Evolutionary conservation across 2,888 invertebrate species (phyloP), one percentile per base, ranked within the genome.

Genomic region (Uropetala carovei): DNA sequence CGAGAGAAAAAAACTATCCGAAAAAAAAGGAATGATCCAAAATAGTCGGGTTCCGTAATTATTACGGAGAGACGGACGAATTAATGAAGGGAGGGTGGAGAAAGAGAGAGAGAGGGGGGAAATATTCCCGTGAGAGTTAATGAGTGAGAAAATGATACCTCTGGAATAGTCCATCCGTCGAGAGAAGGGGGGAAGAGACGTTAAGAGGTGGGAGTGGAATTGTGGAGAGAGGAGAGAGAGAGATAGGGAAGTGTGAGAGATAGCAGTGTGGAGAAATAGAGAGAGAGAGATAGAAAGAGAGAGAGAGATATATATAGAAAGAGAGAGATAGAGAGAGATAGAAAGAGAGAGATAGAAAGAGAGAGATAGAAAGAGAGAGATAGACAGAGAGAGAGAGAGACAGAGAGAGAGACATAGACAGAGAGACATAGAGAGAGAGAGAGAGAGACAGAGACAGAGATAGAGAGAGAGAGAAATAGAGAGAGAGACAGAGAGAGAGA

Each of bases 111-210:
- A n/a, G n/a, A n/a, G n/a, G n/a, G n/a, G n/a, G n/a, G n/a, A n/a
- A n/a, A n/a, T n/a, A n/a, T 18, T 0, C 2, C 22, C 9, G 22
- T 22, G 5, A n/a, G 75, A 22, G 9, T 75, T 75, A 75, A 75
- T 75, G 75, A 14, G 75, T 75, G 75, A 75, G 75, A 75, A 75
- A 75, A 75, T 75, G 22, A 75, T 75, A 75, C 22, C 22, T 75
- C 22, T 9, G 18, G 68, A 68, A n/a, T 22, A 10, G 68, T 22
- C n/a, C 0, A 18, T 75, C 75, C 64, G 16, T 64, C 16, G 43
- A 43, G 43, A 43, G 5, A 43, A 43, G 43, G 43, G 43, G 43
- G 5, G 43, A 43, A 3, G 43, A 43, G 43, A 43, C n/a, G 14
- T 11, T 75, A 16, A 8, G 3, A 22, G 75, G 68, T 22, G 68